phyloP scores from a whole-genome alignment of 2,797 vertebrate genomes.

The Clarias laeviceps region DNA sequence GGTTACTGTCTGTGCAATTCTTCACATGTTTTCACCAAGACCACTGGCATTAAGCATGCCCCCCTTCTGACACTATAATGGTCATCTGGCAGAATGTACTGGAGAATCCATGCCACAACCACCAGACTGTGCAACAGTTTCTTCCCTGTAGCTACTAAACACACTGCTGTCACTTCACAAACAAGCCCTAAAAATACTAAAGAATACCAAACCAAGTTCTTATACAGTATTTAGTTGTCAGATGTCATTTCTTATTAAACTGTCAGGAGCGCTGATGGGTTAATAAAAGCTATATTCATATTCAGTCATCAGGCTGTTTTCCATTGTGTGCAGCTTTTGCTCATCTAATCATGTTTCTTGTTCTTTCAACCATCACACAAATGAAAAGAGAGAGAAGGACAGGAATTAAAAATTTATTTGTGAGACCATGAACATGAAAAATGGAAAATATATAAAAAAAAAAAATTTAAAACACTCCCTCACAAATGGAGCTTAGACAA shows the following conservation, averaged over 20 bases:
- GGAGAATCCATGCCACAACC: background rate
- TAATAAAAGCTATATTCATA: background rate
- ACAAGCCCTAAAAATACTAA: background rate
- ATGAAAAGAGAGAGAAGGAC: background rate
- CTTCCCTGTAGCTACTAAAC: background rate
- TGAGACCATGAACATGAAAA: background rate
- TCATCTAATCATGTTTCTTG: background rate
- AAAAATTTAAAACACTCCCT: background rate
- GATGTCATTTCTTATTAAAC: slow-evolving; percentile 5
- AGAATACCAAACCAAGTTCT: background rate
- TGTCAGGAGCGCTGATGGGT: background rate
- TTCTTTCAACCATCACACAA: background rate
- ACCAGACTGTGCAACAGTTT: background rate
- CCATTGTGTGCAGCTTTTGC: background rate
- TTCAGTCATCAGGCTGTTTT: slow-evolving; percentile 7
- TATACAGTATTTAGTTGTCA: background rate
- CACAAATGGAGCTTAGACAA: background rate
- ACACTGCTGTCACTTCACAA: background rate
- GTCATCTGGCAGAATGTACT: background rate
- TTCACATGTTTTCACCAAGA: background rate
- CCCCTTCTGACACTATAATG: background rate
- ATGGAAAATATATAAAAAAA: too few species aligned
- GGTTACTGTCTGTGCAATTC: background rate
- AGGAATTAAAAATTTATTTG: background rate
- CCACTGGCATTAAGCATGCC: background rate